Evolutionary conservation across 1,140 invertebrate genomes (phyloP), one percentile per base, ranked within the genome.

Genomic region (Pygmarrhopalites habei): DNA sequence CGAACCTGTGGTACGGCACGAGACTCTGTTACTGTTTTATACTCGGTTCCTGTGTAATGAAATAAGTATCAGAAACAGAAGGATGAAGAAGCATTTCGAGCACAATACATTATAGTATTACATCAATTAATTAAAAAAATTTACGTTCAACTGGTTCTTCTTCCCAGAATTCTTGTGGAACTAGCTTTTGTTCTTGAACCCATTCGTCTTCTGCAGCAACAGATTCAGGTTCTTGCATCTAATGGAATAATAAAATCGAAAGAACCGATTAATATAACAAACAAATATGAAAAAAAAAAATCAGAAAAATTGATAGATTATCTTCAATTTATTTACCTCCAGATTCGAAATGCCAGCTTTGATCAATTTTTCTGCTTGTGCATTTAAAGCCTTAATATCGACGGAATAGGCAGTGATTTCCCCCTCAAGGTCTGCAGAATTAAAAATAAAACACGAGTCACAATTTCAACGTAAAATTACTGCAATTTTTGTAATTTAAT

Each of bases 351-450:
- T 89, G 26, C 90, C 90, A 4, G 85, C 83, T 58, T 84, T 82
- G 17, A 88, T 83, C 10, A 96, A 81, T 64, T 87, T 82, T 44
- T 89, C 85, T 0, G 93, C 92, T 74, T 94, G 87, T 53, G 84
- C 79, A 73, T 92, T 90, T 10, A 98, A 78, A 53, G 90, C 84
- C 55, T 86, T 83, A 61, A 98, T 89, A 71, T 98, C 95, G 0
- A 85, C 86, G 52, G 85, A 82, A 73, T 97, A 97, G 0, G 93
- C 89, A 66, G 89, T 85, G 29, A 99, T 82, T 79, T 98, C 93
- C 41, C 90, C 91, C 72, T 93, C 87, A 1, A 97, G 77, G 69
- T 89, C n/a, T n/a, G n/a, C n/a, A n/a, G n/a, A n/a, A n/a, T n/a
- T n/a, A n/a, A n/a, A n/a, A n/a, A n/a, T n/a, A n/a, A n/a, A n/a